Evolutionary conservation across 30 jellyfish, hydroid and myxozoan species (phyloP), one percentile per base, ranked within the genome.

Genomic region (Hydractinia symbiolongicarpus): DNA sequence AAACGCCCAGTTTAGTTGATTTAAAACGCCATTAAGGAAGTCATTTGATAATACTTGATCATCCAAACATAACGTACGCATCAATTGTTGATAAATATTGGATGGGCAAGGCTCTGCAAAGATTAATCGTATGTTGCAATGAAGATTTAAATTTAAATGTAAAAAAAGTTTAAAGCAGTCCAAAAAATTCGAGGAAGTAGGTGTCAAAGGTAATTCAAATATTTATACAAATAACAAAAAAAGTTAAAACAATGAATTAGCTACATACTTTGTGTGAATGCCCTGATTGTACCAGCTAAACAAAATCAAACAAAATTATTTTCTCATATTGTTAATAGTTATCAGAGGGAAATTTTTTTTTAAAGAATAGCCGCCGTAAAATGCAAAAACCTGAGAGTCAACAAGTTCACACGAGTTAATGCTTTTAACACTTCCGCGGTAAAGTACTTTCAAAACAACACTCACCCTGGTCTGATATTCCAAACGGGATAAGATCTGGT

Each of bases 1-100:
- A 69, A 94, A 94, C 6, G 99, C 99, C 99, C 99, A 94, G 68
- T 94, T 94, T 15, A 94, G 95, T 67, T 94, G 99, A 79, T 94
- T 94, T 1, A 94, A 93, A 50, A 94, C 96, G 54, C 99, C 99
- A 84, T 94, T 94, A 4, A 94, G 95, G 55, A 94, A 94, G 72
- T 94, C 96, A 70, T 94, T 94, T 16, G 99, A 88, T 5, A 94
- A 78, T 66, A 79, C 89, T 75, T 94, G 94, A 72, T 94, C 96
- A 13, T 86, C 95, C 15, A 94, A 81, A 70, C 99, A 94, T 20
- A 94, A 72, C 8, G 89, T 62, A 7, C 97, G 61, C 96, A 94
- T 88, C 91, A 94, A 77, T 50, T 82, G 86, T 80, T 94, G 99
- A 57, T 89, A 94, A 9, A 83, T 96, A 66, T 85, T 94, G 55